Conservation (phyloP, 2,113 vertebrate genomes). For the Hydropotes inermis region DNA sequence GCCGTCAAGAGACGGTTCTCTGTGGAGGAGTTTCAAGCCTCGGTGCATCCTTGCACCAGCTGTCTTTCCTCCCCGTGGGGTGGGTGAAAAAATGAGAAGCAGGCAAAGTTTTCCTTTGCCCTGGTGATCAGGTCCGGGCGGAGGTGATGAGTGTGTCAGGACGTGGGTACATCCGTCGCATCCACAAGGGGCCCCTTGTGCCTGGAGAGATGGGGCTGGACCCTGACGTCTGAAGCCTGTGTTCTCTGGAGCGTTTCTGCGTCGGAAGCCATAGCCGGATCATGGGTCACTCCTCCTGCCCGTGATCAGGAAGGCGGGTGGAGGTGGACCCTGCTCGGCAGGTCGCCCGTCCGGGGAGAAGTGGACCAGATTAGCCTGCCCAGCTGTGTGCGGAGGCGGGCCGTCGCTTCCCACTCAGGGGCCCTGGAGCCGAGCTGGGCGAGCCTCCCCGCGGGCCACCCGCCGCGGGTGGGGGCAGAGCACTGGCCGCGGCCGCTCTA, state of each 20-base stretch:
- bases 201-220: conserved; percentile 27
- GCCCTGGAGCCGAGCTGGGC: conserved; percentile 90
- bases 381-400: conserved; percentile 85
- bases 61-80: conserved; percentile 31
- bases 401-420: conserved; percentile 89
- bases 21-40: neutral
- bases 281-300: conserved; percentile 85
- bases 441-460: conserved; percentile 83
- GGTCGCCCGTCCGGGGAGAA: conserved; percentile 94
- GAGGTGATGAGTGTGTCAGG: conserved; percentile 10
- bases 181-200: conserved; percentile 10
- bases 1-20: neutral
- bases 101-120: neutral
- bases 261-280: conserved; percentile 29
- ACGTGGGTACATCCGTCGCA: neutral
- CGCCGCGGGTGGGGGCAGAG: conserved; percentile 84
- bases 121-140: conserved; percentile 1
- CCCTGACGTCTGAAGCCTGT: conserved; percentile 65
- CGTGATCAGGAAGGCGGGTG: conserved; percentile 95
- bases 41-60: neutral
- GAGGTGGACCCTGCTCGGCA: conserved; percentile 92
- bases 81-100: conserved; percentile 29
- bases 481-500: conserved; percentile 89
- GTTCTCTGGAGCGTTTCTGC: conserved; percentile 71
- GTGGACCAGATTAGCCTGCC: conserved; percentile 92